Percentiles rank a stretch among this genome's conserved stretches.
These are phyloP conservation scores for Ptiloglossa arizonensis DNA, from an alignment of 1,140 invertebrate species.

Conservation along the genomic window DNA sequence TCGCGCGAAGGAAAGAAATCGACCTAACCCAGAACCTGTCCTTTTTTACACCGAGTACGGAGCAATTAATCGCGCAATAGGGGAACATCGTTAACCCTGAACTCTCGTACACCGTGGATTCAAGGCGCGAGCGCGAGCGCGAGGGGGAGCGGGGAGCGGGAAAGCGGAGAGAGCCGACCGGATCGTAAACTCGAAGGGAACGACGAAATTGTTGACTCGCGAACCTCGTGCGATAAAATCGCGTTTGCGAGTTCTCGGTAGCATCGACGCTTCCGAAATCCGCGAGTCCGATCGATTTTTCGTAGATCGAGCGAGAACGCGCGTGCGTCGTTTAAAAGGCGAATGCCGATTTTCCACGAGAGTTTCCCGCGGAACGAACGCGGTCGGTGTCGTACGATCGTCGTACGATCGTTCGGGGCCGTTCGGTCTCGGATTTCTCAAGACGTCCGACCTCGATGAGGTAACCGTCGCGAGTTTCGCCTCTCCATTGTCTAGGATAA, in stretches of 20 bases:
- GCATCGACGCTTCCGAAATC: no score
- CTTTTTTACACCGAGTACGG: not conserved
- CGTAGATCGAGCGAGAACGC: no score
- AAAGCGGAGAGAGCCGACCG: not conserved
- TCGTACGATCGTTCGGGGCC: not conserved
- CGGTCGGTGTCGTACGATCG: not conserved
- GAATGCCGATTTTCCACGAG: no score
- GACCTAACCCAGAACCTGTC: slow-evolving; percentile 37
- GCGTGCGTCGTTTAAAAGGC: no score
- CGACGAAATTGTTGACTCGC: slow-evolving; percentile 18
- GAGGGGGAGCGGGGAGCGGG: no score
- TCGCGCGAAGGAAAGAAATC: not conserved
- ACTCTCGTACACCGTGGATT: slow-evolving; percentile 3
- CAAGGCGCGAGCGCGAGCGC: slow-evolving; percentile 1
- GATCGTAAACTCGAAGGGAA: slow-evolving; percentile 26
- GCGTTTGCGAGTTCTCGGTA: not conserved
- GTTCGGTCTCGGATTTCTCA: slow-evolving; percentile 18
- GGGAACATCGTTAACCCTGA: slow-evolving; percentile 42
- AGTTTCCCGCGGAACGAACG: no score
- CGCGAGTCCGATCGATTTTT: no score
- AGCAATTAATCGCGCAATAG: slow-evolving; percentile 37
- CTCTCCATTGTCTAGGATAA: slow-evolving; percentile 47
- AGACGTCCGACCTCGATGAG: slow-evolving; percentile 39
- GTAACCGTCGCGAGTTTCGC: slow-evolving; percentile 22
- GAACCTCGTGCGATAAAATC: not conserved